phyloP scores from a whole-genome alignment of 2,113 vertebrate genomes.

The Ctenodactylus gundi region DNA sequence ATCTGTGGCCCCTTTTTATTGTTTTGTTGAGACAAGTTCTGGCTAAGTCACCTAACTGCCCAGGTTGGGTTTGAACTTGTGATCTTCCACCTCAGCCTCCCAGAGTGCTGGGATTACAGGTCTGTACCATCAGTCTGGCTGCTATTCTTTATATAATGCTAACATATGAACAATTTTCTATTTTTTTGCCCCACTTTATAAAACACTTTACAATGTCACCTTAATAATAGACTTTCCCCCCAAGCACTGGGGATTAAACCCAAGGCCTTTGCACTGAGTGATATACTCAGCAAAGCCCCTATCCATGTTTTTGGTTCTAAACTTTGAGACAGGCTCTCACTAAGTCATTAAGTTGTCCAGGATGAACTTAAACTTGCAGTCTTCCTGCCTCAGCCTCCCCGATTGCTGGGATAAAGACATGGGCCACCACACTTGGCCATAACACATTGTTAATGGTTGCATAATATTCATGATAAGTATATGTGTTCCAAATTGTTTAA shows the following conservation, averaged over 20 bases:
- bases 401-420: background rate
- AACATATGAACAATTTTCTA: background rate
- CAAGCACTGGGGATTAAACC: background rate
- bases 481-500: background rate
- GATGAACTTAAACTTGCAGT: background rate
- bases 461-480: background rate
- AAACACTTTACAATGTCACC: background rate
- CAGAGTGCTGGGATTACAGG: no score
- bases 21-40: no score
- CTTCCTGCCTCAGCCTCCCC: background rate
- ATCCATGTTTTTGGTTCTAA: background rate
- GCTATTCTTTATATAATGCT: constrained; percentile 17
- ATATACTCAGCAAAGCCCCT: background rate
- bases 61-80: no score
- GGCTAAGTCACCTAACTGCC: no score
- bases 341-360: background rate
- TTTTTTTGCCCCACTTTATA: background rate
- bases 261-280: background rate
- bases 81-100: no score
- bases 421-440: background rate
- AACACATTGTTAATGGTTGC: background rate
- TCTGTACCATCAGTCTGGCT: no score
- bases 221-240: background rate
- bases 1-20: no score
- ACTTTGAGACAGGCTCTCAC: background rate